Conservation (phyloP, 2,888 invertebrate genomes). For the Galeruca laticollis region DNA sequence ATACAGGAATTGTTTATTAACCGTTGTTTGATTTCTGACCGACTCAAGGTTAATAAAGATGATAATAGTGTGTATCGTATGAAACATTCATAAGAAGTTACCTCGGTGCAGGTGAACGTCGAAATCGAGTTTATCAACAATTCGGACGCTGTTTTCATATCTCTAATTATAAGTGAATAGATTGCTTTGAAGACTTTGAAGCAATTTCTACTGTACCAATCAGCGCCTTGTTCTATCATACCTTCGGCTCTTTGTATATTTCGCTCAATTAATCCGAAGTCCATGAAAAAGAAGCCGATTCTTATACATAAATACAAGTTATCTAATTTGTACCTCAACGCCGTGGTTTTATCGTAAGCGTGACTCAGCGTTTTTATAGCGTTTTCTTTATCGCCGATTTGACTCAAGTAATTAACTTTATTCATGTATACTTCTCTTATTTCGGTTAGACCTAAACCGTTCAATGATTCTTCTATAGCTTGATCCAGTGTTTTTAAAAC, state of each 20-base stretch:
- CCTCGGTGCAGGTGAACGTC: constrained; percentile 81
- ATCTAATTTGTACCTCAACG: constrained; percentile 63
- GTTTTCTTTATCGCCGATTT: constrained; percentile 64
- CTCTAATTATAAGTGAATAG: constrained; percentile 76
- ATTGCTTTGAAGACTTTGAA: constrained; percentile 76
- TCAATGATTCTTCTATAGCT: constrained; percentile 51
- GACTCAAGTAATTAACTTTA: constrained; percentile 64
- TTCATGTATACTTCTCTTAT: constrained; percentile 57
- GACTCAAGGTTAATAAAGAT: constrained; percentile 64
- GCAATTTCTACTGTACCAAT: constrained; percentile 81
- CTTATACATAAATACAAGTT: constrained; percentile 65
- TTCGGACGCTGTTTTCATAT: constrained; percentile 75
- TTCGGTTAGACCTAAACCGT: constrained; percentile 51
- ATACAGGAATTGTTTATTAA: constrained; percentile 74
- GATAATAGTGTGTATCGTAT: constrained; percentile 65
- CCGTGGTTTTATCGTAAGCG: constrained; percentile 62
- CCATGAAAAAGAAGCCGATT: constrained; percentile 60
- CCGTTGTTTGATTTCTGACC: constrained; percentile 62
- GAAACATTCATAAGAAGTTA: constrained; percentile 75
- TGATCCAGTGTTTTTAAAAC: constrained; percentile 54
- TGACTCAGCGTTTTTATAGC: constrained; percentile 55
- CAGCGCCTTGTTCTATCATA: constrained; percentile 67
- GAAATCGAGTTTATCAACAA: constrained; percentile 78
- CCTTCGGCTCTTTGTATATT: constrained; percentile 62
- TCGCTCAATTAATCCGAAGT: constrained; percentile 54